Evolutionary conservation across 2,888 invertebrate species (phyloP).

Genomic region (Amiota communis): DNA sequence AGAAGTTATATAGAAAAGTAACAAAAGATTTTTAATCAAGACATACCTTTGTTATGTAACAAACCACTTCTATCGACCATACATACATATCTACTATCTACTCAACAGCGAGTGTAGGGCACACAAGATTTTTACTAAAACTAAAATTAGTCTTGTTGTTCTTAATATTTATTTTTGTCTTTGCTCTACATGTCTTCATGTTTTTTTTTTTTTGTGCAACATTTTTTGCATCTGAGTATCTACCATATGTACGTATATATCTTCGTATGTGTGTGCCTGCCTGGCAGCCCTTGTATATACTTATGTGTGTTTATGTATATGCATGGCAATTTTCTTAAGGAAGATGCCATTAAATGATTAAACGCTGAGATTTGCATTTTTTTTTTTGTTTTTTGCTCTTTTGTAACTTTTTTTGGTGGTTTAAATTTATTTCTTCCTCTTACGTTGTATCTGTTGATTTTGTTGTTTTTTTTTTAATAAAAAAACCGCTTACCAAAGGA

Average conservation of each 20-base stretch:
- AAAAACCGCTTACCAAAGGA: constrained; percentile 32
- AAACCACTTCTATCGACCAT: too few relatives aligned
- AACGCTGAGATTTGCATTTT: constrained; percentile 51
- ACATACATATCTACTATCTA: too few relatives aligned
- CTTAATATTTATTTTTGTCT: constrained; percentile 12
- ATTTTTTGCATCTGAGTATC: neutral
- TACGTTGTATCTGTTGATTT: constrained; percentile 27
- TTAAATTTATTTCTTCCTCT: constrained; percentile 30
- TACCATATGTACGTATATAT: too few relatives aligned
- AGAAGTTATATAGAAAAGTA: too few relatives aligned
- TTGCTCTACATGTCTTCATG: neutral
- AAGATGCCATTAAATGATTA: constrained; percentile 66
- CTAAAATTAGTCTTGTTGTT: too few relatives aligned
- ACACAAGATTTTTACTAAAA: too few relatives aligned
- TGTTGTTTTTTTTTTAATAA: constrained; percentile 23
- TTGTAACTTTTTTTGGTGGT: constrained; percentile 33
- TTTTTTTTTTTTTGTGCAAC: neutral
- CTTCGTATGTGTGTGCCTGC: too few relatives aligned
- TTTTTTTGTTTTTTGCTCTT: neutral
- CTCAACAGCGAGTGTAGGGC: too few relatives aligned
- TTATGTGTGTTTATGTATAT: neutral
- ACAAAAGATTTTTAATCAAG: too few relatives aligned
- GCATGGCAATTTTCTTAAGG: constrained; percentile 40
- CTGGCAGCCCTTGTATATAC: too few relatives aligned
- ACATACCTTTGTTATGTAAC: too few relatives aligned